These are phyloP conservation scores for Discoglossus pictus DNA, from an alignment of 2,797 vertebrate species.

Conservation along the genomic window DNA sequence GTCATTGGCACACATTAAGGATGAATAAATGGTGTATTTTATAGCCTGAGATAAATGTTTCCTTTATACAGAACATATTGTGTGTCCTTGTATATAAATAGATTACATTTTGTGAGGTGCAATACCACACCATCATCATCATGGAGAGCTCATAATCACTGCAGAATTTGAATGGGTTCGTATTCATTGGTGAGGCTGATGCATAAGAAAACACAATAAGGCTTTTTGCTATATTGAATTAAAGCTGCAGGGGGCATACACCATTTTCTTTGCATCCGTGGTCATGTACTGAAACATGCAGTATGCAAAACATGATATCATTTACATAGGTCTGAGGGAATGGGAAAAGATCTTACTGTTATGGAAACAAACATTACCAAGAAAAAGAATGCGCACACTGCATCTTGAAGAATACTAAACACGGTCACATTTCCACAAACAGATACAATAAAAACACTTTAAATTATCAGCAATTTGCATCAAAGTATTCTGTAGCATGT, in stretches of 20 bases:
- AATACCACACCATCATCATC: conserved; percentile 22
- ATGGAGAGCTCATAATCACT: conserved; percentile 25
- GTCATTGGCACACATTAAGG: conserved; percentile 8
- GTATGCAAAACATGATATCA: conserved; percentile 46
- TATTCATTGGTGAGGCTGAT: conserved; percentile 25
- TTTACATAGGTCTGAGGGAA: conserved; percentile 46
- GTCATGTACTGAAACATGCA: conserved; percentile 43
- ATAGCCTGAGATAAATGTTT: conserved; percentile 18
- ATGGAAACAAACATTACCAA: conserved; percentile 24
- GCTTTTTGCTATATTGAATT: conserved; percentile 44
- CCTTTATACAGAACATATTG: conserved; percentile 8
- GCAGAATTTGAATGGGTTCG: conserved; percentile 32
- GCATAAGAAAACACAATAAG: conserved; percentile 44
- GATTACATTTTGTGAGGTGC: conserved; percentile 30
- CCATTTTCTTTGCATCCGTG: conserved; percentile 34
- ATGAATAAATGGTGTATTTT: conserved; percentile 5
- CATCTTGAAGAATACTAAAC: conserved; percentile 6
- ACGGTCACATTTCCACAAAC: neutral
- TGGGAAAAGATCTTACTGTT: conserved; percentile 26
- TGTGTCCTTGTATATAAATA: conserved; percentile 23
- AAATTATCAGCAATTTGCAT: no score
- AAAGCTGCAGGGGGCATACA: conserved; percentile 43
- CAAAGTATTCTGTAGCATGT: no score
- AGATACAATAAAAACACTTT: no score
- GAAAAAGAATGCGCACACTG: conserved; percentile 5